Percentiles rank a stretch among this genome's conserved stretches.
Conservation (phyloP, 2,888 invertebrate species). For the Cephus nigrinus region DNA sequence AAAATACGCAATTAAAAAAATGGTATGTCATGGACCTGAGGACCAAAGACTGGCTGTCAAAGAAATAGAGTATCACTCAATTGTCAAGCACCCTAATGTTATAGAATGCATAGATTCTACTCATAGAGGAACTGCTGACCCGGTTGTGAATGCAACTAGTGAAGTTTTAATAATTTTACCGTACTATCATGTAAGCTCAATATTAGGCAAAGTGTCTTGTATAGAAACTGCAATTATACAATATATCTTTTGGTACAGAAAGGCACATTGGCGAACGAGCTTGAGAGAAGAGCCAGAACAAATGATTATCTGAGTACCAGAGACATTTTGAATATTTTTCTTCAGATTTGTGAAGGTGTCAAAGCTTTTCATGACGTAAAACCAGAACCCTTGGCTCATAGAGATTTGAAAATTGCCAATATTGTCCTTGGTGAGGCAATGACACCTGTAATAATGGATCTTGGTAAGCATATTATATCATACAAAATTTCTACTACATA, state of each 20-base stretch:
- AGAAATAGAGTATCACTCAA: conserved; percentile 80
- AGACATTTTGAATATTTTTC: conserved; percentile 77
- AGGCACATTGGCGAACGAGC: conserved; percentile 79
- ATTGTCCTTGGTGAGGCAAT: conserved; percentile 79
- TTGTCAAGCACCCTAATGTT: conserved; percentile 79
- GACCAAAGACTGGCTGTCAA: conserved; percentile 79
- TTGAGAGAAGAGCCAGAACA: conserved; percentile 71
- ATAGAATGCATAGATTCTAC: conserved; percentile 78
- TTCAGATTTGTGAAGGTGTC: conserved; percentile 80
- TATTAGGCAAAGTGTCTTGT: too few species aligned
- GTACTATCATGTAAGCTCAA: conserved; percentile 72
- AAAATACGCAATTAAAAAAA: conserved; percentile 81
- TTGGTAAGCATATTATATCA: conserved; percentile 68
- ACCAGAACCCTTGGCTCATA: conserved; percentile 81
- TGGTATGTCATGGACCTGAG: conserved; percentile 82
- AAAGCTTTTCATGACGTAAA: conserved; percentile 79
- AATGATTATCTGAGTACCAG: conserved; percentile 73
- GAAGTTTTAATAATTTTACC: conserved; percentile 81
- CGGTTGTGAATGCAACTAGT: conserved; percentile 76
- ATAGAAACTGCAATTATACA: neutral
- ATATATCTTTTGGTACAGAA: conserved; percentile 64
- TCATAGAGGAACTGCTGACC: conserved; percentile 74
- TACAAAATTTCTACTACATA: neutral
- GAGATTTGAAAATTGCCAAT: conserved; percentile 89
- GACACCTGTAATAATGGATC: conserved; percentile 84